Percentiles rank a stretch among this genome's conserved stretches.
These are phyloP conservation scores for Agelastica alni DNA, from an alignment of 2,888 invertebrate genomes.

Conservation along the genomic window DNA sequence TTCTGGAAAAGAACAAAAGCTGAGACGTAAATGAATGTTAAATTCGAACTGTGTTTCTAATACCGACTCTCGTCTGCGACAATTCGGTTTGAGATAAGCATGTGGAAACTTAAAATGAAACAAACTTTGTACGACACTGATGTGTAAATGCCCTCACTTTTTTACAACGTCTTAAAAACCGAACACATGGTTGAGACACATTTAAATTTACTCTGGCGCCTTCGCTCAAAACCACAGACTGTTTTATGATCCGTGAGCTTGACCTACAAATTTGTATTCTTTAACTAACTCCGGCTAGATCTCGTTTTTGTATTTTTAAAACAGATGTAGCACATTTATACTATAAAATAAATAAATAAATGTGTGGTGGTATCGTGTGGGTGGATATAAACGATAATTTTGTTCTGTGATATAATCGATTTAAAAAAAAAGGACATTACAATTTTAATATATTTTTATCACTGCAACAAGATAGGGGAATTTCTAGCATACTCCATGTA, in stretches of 20 bases:
- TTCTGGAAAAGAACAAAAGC: no score
- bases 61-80: no score
- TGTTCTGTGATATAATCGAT: background rate
- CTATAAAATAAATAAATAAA: background rate
- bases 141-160: constrained; percentile 24
- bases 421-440: no score
- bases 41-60: no score
- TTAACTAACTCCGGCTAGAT: background rate
- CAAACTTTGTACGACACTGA: constrained; percentile 14
- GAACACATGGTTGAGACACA: constrained; percentile 35
- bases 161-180: constrained; percentile 26
- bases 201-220: constrained; percentile 37
- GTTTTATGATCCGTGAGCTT: constrained; percentile 14
- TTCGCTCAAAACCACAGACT: constrained; percentile 22
- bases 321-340: constrained; percentile 1
- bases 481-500: no score
- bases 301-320: background rate
- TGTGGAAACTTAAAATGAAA: no score
- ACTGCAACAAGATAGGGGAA: no score
- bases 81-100: no score
- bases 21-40: no score
- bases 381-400: background rate
- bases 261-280: background rate
- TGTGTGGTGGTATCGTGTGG: background rate
- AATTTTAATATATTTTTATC: no score